Base-by-base conservation (phyloP, 2,888 invertebrate species). In the Lasius platythorax region DNA sequence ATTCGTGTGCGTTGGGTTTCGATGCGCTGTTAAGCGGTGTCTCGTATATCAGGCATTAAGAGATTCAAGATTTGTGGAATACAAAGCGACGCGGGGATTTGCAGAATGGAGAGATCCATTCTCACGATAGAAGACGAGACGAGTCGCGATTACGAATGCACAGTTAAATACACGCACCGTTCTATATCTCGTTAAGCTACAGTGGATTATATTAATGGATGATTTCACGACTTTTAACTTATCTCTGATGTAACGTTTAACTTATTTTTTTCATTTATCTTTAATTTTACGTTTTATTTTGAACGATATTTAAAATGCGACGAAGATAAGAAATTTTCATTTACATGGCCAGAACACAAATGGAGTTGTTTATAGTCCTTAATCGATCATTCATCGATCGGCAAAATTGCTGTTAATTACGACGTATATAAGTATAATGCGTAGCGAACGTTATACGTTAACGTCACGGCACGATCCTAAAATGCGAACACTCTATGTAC, bases 31-130 rank as follows among this genome's bases (percentile, higher is more conserved):
- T 81, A 81, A 81, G 61, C 79, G 61, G n/a, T 53, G 53, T 58
- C 43, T 23, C 72, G 58, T 81, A 81, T 73, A 73, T 81, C 46
- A 81, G 79, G 61, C 61, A 81, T 81, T 72, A 79, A 79, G 58
- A 72, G 72, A 61, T 72, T 72, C 79, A 81, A 81, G 79, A 81
- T 81, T 73, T 61, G 79, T 46, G 58, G 43, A 79, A 72, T 61
- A 72, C 78, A 40, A 43, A 78, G 79, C 23, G 61, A 46, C 46
- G 46, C 37, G 37, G 37, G 43, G 46, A 81, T 81, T 81, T 61
- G 46, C 73, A 12, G 18, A 33, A 37, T 37, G 18, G 18, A 50
- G 66, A 53, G 9, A 81, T 46, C n/a, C 18, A 61, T 28, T 28
- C 46, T 58, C 73, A 4, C 46, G 46, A 72, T 43, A 33, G 61